phyloP scores from a whole-genome alignment of 2,113 vertebrate genomes.

The Trachemys scripta region DNA sequence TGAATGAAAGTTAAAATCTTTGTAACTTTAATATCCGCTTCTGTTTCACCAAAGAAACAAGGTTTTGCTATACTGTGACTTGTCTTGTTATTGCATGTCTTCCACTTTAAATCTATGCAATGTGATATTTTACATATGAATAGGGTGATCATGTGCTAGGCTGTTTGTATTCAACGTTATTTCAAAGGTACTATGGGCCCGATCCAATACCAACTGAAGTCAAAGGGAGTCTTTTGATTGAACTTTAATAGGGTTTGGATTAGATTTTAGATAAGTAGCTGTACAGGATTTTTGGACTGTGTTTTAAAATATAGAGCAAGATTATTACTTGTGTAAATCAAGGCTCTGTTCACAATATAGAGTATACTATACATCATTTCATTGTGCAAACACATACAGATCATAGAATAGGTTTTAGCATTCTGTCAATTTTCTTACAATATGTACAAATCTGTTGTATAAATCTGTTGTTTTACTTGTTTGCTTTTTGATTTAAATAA shows the following conservation, averaged over 20 bases:
- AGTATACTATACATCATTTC: slow-evolving; percentile 56
- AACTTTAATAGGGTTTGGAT: slow-evolving; percentile 69
- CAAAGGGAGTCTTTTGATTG: slow-evolving; percentile 69
- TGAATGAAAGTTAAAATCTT: slow-evolving; percentile 87
- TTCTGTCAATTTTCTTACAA: slow-evolving; percentile 64
- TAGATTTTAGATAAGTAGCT: slow-evolving; percentile 69
- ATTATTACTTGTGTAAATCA: slow-evolving; percentile 74
- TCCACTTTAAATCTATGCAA: slow-evolving; percentile 73
- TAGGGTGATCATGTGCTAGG: slow-evolving; percentile 42
- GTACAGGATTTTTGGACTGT: slow-evolving; percentile 47
- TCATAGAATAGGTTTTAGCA: slow-evolving; percentile 68
- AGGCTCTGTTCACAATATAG: slow-evolving; percentile 63
- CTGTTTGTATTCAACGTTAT: slow-evolving; percentile 34
- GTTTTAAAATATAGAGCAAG: slow-evolving; percentile 69
- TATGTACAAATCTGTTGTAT: slow-evolving; percentile 72
- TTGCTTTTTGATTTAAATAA: slow-evolving; percentile 71
- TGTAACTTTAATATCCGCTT: slow-evolving; percentile 90
- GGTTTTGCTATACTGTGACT: slow-evolving; percentile 86
- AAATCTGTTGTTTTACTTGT: slow-evolving; percentile 66
- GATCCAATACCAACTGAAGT: slow-evolving; percentile 49
- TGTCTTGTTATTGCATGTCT: slow-evolving; percentile 85
- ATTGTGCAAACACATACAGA: slow-evolving; percentile 64
- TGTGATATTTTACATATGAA: slow-evolving; percentile 77
- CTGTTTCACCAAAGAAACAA: slow-evolving; percentile 95
- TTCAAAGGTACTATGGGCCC: neutral